Base-by-base conservation (phyloP, 2,113 vertebrate species). In the Colossoma macropomum region DNA sequence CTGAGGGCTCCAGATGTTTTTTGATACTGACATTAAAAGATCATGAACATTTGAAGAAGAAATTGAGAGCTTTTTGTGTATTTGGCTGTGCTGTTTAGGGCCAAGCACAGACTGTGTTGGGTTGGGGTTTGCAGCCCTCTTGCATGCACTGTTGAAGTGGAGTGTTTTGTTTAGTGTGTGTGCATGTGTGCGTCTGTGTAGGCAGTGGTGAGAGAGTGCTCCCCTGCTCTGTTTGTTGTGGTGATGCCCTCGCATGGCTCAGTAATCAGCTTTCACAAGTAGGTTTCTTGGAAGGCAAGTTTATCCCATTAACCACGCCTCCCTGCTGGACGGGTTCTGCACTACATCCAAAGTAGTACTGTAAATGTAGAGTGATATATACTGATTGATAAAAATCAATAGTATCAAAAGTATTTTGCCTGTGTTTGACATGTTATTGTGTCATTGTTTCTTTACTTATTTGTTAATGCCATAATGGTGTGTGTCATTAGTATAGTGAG, bases 181-280 rank as follows among this genome's bases (percentile, higher is more conserved):
- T 41, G 8, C 9, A 4, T 75, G 54, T 77, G 69, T 8, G 17
- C 54, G 12, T 62, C 52, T 80, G 62, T 38, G 59, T 3, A 0
- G 38, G 54, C 56, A n/a, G 34, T 19, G 3, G 4, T 74, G 27
- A 34, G 8, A 6, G 45, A 21, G 15, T 30, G 19, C 38, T 74
- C 12, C 16, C 2, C 27, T 19, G 23, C 71, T 72, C 17, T 86
- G 76, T 90, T 89, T 87, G 87, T 82, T 86, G 86, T 89, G 78
- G 77, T 74, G 79, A 56, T 76, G 34, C 83, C 86, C 52, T 68
- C 30, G n/a, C 52, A n/a, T 62, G 25, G 12, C 27, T 52, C n/a
- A 72, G 16, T 86, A 80, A 87, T 86, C 85, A 65, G 66, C 62
- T 89, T 88, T 82, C 77, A 75, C 80, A 81, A 90, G 66, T 54